Conservation (phyloP, 2,797 vertebrate genomes). For the Gymnoscopelus microlampas region DNA sequence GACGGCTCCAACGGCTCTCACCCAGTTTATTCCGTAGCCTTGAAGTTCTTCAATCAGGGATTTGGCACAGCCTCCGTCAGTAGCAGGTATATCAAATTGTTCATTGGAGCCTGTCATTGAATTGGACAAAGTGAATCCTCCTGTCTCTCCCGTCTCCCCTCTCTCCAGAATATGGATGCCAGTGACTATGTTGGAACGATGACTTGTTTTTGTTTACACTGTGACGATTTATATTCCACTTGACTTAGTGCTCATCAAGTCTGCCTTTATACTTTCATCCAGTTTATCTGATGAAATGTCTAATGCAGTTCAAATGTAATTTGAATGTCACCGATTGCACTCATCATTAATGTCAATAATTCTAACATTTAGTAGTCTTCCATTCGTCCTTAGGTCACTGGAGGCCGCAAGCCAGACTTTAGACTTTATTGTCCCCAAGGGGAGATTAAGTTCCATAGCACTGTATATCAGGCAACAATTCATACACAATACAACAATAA, state of each 20-base stretch:
- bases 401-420: no score
- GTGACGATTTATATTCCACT: constrained; percentile 3
- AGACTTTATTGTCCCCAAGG: no score
- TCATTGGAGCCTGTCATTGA: constrained; percentile 47
- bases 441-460: no score
- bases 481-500: no score
- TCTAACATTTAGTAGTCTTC: no score
- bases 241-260: neutral
- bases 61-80: constrained; percentile 21
- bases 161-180: constrained; percentile 6
- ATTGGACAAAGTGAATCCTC: constrained; percentile 34
- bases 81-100: constrained; percentile 44
- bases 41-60: constrained; percentile 33
- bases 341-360: no score
- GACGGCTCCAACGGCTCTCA: constrained; percentile 1
- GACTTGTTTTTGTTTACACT: constrained; percentile 13
- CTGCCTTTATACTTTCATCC: no score
- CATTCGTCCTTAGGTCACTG: no score
- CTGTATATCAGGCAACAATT: no score
- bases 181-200: constrained; percentile 4
- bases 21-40: constrained; percentile 27
- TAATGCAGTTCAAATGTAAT: no score
- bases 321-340: no score
- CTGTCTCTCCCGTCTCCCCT: constrained; percentile 3
- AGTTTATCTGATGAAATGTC: no score